These are phyloP conservation scores for Trissonchulus latispiculum DNA, from an alignment of 2,888 invertebrate genomes.

Conservation along the genomic window DNA sequence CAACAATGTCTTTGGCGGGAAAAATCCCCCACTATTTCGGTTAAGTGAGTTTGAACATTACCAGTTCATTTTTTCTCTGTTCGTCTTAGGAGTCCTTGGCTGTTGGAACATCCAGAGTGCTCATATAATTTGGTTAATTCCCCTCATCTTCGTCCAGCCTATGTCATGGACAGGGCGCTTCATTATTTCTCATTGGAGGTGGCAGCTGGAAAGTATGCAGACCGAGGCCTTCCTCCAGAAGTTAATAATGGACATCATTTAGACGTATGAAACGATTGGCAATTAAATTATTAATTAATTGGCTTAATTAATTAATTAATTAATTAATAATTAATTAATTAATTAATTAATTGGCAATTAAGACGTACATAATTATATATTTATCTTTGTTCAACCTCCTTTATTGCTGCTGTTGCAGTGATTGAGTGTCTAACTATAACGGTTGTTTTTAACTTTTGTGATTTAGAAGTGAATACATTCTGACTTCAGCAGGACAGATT, in stretches of 20 bases:
- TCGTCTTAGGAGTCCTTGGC: conserved; percentile 58
- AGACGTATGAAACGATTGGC: conserved; percentile 49
- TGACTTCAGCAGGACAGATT: no score
- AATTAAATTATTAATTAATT: conserved; percentile 1
- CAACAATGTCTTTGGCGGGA: no score
- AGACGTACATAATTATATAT: neutral
- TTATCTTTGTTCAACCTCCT: neutral
- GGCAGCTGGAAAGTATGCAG: conserved; percentile 59
- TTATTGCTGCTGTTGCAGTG: conserved; percentile 2
- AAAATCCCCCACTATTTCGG: no score
- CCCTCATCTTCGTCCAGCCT: conserved; percentile 87
- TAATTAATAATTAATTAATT: conserved; percentile 5
- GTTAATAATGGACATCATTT: conserved; percentile 61
- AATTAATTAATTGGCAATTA: neutral
- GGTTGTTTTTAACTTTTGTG: no score
- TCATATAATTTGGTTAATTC: conserved; percentile 82
- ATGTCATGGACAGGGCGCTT: conserved; percentile 72
- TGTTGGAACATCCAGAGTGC: conserved; percentile 73
- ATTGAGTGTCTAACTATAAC: no score
- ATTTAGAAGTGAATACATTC: no score
- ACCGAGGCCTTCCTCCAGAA: conserved; percentile 60
- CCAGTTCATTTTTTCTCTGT: no score
- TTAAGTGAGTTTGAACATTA: no score
- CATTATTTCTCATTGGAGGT: conserved; percentile 65
- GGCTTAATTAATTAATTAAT: neutral